Evolutionary conservation across 2,797 vertebrate species (phyloP).

Genomic region (Sebastes flavidus): DNA sequence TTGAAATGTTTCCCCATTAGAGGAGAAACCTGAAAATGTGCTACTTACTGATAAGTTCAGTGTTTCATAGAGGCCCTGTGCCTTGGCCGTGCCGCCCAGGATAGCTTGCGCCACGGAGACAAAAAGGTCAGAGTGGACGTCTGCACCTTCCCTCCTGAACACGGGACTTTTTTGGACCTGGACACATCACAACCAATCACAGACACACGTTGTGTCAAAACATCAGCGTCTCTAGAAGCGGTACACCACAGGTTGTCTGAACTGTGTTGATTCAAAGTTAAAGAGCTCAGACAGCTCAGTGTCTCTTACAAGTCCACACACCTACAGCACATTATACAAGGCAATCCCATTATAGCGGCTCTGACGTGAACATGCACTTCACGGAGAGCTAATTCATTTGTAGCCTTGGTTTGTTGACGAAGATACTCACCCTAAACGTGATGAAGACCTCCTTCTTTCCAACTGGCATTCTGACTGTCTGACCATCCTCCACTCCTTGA

Average conservation of each 20-base stretch:
- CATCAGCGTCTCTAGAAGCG: not conserved
- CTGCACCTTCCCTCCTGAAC: slow-evolving; percentile 93
- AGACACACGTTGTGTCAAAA: not conserved
- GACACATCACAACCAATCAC: not conserved
- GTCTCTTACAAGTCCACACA: not conserved
- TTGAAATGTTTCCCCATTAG: not conserved
- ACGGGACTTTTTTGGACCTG: slow-evolving; percentile 95
- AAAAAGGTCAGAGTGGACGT: slow-evolving; percentile 92
- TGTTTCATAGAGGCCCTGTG: slow-evolving; percentile 94
- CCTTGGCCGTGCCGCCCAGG: slow-evolving; percentile 90
- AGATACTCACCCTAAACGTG: slow-evolving; percentile 89
- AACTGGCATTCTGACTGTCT: slow-evolving; percentile 96
- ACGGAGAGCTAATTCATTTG: not conserved
- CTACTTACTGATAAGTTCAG: slow-evolving; percentile 88
- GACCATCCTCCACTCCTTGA: slow-evolving; percentile 94
- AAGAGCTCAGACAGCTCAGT: slow-evolving; percentile 19
- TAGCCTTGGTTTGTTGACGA: not conserved
- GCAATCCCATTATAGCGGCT: slow-evolving; percentile 14
- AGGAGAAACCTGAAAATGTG: not conserved
- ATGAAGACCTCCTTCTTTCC: slow-evolving; percentile 97
- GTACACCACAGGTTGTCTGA: not conserved
- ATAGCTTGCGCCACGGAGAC: slow-evolving; percentile 95
- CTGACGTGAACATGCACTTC: not conserved
- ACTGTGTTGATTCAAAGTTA: not conserved
- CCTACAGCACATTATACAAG: not conserved